These are phyloP conservation scores for Berghia stephanieae DNA, from an alignment of 1,140 invertebrate species.

Conservation along the genomic window DNA sequence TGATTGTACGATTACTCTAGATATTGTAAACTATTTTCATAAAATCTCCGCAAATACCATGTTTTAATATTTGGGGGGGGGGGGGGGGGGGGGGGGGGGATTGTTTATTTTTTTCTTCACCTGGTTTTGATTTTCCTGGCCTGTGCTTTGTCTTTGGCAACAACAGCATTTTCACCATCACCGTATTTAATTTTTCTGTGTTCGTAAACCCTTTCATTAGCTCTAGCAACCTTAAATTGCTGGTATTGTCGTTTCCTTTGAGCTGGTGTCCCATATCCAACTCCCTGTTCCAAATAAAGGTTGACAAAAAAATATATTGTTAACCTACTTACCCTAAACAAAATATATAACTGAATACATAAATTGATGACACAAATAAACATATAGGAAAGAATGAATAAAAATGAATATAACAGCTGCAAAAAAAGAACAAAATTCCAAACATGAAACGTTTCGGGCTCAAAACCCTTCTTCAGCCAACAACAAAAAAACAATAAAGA, in stretches of 20 bases:
- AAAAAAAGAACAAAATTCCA: background rate
- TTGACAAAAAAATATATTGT: background rate
- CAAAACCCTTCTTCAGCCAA: too few species aligned
- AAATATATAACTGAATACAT: background rate
- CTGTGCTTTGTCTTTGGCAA: constrained; percentile 74
- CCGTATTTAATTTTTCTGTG: constrained; percentile 75
- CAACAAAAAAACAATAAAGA: too few species aligned
- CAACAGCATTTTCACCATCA: constrained; percentile 72
- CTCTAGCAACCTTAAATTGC: constrained; percentile 76
- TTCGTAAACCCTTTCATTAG: constrained; percentile 79
- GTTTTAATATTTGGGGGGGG: too few species aligned
- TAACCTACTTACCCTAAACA: background rate
- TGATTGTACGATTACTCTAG: background rate
- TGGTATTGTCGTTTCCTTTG: constrained; percentile 81
- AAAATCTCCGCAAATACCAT: background rate
- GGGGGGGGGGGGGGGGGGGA: too few species aligned
- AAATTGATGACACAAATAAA: background rate
- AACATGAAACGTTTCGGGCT: too few species aligned
- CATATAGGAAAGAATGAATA: background rate
- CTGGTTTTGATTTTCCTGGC: constrained; percentile 75
- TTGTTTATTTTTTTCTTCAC: too few species aligned
- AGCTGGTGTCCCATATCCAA: constrained; percentile 79
- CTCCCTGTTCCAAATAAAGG: constrained; percentile 64
- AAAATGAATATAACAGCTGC: background rate
- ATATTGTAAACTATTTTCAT: background rate